Conservation (phyloP, 64 coral and sea anemone genomes). For the Dendronephthya gigantea region DNA sequence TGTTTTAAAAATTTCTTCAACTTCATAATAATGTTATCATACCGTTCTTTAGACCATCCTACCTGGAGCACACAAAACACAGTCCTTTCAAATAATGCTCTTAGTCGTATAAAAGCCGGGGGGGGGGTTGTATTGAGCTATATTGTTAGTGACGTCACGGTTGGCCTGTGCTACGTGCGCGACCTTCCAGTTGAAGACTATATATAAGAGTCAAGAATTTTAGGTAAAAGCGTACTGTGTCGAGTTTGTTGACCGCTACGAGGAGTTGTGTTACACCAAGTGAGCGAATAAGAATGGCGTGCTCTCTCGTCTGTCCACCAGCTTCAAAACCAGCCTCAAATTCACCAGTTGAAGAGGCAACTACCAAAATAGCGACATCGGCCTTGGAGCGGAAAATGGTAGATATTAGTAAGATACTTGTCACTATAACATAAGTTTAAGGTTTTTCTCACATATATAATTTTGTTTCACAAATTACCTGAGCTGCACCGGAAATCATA, state of each 20-base stretch:
- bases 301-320: constrained; percentile 92
- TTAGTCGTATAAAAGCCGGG: neutral
- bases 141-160: neutral
- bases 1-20: constrained; percentile 84
- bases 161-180: neutral
- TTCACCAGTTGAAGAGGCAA: constrained; percentile 87
- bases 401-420: too few relatives aligned
- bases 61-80: constrained; percentile 21
- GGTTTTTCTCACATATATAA: neutral
- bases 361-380: constrained; percentile 86
- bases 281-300: constrained; percentile 79
- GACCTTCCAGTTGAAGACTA: neutral
- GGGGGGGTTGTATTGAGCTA: too few relatives aligned
- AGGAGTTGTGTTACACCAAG: constrained; percentile 91
- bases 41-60: constrained; percentile 66
- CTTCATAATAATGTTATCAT: constrained; percentile 65
- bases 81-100: neutral
- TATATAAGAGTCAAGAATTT: neutral
- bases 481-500: constrained; percentile 95
- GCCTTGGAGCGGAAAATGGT: constrained; percentile 43
- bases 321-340: constrained; percentile 96
- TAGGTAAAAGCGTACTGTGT: constrained; percentile 43
- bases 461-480: constrained; percentile 32
- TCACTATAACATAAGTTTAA: too few relatives aligned
- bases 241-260: constrained; percentile 93